phyloP scores from a whole-genome alignment of 2,797 vertebrate species.

The Lateolabrax maculatus region DNA sequence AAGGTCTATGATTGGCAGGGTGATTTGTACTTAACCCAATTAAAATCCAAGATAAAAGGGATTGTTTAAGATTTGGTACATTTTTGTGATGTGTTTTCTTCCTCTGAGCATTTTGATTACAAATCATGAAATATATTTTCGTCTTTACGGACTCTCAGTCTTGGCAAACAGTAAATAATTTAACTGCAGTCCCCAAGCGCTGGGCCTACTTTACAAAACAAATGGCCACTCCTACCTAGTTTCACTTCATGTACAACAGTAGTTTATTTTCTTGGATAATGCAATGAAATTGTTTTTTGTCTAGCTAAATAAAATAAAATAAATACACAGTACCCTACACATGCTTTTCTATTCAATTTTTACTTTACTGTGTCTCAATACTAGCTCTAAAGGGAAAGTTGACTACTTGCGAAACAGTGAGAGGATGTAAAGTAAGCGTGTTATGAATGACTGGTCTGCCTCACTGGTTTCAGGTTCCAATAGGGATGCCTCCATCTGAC shows the following conservation, averaged over 20 bases:
- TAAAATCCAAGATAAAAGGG: slow-evolving; percentile 9
- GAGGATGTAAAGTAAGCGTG: slow-evolving; percentile 17
- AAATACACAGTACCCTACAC: background rate
- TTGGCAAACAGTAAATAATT: slow-evolving; percentile 58
- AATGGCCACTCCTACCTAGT: slow-evolving; percentile 10
- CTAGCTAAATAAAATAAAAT: slow-evolving; percentile 52
- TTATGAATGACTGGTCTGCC: slow-evolving; percentile 56
- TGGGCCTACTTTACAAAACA: slow-evolving; percentile 37
- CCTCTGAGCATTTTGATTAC: slow-evolving; percentile 29
- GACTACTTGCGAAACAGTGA: background rate
- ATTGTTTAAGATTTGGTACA: slow-evolving; percentile 24
- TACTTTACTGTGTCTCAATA: background rate
- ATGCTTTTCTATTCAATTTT: background rate
- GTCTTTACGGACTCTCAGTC: slow-evolving; percentile 36
- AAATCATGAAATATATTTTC: slow-evolving; percentile 41
- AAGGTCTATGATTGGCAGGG: background rate
- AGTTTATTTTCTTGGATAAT: slow-evolving; percentile 19
- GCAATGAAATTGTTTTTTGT: slow-evolving; percentile 24
- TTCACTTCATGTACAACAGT: slow-evolving; percentile 24
- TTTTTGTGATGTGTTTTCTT: slow-evolving; percentile 21
- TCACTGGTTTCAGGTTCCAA: slow-evolving; percentile 60
- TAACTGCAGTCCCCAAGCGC: slow-evolving; percentile 27
- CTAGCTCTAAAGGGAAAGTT: slow-evolving; percentile 19
- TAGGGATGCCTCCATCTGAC: slow-evolving; percentile 59
- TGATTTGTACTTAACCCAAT: slow-evolving; percentile 12